Evolutionary conservation across 1,140 invertebrate genomes (phyloP).

Genomic region (Harpegnathos saltator): DNA sequence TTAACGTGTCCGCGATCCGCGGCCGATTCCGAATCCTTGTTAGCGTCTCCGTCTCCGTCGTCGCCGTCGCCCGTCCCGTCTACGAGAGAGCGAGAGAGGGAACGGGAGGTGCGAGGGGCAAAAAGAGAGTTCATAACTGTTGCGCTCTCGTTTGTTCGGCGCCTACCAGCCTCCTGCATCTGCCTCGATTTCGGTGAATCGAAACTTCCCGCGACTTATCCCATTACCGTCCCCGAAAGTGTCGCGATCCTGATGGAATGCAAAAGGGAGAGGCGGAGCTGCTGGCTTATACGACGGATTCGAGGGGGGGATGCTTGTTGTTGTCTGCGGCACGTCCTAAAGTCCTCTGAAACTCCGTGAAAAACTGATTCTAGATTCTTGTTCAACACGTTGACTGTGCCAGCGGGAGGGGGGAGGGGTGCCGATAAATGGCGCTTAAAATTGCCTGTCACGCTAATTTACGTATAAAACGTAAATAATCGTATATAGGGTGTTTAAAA

Average conservation of each 20-base stretch:
- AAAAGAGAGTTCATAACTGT: constrained; percentile 69
- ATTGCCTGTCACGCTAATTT: too few relatives aligned
- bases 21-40: constrained; percentile 46
- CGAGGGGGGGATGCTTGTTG: too few relatives aligned
- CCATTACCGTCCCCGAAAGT: constrained; percentile 72
- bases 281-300: too few relatives aligned
- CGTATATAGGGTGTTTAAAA: too few relatives aligned
- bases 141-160: constrained; percentile 63
- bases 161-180: constrained; percentile 44
- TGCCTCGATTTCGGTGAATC: constrained; percentile 67
- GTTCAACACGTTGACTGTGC: too few relatives aligned
- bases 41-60: constrained; percentile 52
- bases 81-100: constrained; percentile 15
- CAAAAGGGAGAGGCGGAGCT: not conserved
- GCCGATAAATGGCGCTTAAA: too few relatives aligned
- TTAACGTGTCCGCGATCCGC: constrained; percentile 35
- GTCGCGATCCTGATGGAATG: constrained; percentile 41
- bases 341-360: too few relatives aligned
- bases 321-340: too few relatives aligned
- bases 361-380: too few relatives aligned
- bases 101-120: too few relatives aligned
- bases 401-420: too few relatives aligned
- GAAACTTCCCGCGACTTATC: constrained; percentile 78
- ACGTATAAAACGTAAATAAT: too few relatives aligned
- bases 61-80: constrained; percentile 50